A percentile compares a stretch with the other conserved stretches of the same genome.
Evolutionary conservation across 1,140 invertebrate species (phyloP).

Genomic region (Cephus cinctus): DNA sequence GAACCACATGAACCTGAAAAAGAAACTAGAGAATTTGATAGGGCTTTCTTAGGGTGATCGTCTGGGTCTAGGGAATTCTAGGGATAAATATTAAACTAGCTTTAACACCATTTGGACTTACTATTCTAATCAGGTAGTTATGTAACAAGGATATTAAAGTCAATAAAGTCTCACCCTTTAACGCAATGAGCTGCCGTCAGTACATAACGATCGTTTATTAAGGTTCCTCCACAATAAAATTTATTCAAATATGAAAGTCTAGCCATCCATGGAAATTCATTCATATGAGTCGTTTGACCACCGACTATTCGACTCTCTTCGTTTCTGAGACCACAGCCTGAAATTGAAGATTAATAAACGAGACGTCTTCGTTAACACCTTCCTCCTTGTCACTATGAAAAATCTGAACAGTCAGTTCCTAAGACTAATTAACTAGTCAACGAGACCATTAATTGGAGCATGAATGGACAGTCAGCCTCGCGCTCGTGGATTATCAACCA

Average conservation of each 20-base stretch:
- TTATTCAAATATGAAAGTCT: slow-evolving; percentile 76
- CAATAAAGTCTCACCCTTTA: slow-evolving; percentile 74
- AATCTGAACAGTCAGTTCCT: not conserved
- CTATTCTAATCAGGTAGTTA: too few relatives aligned
- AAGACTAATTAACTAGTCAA: slow-evolving; percentile 2
- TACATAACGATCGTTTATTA: slow-evolving; percentile 81
- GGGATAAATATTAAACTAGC: too few relatives aligned
- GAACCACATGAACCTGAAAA: slow-evolving; percentile 83
- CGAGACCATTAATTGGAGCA: too few relatives aligned
- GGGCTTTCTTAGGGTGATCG: slow-evolving; percentile 14
- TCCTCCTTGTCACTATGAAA: not conserved
- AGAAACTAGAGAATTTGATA: slow-evolving; percentile 28
- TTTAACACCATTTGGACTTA: too few relatives aligned
- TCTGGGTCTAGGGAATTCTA: not conserved
- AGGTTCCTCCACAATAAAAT: slow-evolving; percentile 82
- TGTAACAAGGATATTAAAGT: too few relatives aligned
- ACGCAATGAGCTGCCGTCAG: slow-evolving; percentile 82
- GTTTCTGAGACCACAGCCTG: slow-evolving; percentile 77
- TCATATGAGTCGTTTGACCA: slow-evolving; percentile 66
- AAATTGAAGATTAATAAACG: slow-evolving; percentile 24
- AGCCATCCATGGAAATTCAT: slow-evolving; percentile 84
- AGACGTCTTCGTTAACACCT: not conserved
- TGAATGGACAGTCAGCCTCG: too few relatives aligned
- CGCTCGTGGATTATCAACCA: slow-evolving; percentile 5
- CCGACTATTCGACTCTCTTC: slow-evolving; percentile 78